Evolutionary conservation across 2,797 vertebrate genomes (phyloP), one percentile per base, ranked within the genome.

Genomic region (Lophius americanus): DNA sequence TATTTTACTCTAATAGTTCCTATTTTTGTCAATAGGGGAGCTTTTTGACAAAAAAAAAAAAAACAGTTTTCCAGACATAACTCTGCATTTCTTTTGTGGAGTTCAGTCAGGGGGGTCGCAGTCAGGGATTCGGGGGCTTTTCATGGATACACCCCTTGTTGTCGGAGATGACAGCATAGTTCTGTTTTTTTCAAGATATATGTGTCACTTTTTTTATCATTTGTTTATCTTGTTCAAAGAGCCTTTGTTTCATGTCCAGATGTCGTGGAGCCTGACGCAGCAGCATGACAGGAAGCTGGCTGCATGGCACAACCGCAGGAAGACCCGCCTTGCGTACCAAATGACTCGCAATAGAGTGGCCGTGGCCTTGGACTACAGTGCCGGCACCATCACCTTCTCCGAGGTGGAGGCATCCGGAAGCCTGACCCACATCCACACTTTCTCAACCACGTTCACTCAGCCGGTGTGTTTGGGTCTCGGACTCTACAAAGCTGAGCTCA

Each of bases 191-290:
- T 41, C 8, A 41, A 41, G 9, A 1, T 1, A 23, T 23, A 23
- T 23, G 23, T 23, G 23, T 23, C 23, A 23, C 23, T 1, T 23
- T 23, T 23, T 23, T 23, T 23, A 23, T 23, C 23, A 23, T 23
- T 23, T 23, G 23, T 23, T 37, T 6, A 23, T 9, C 4, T 12
- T 14, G 5, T 43, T 43, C 54, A 33, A 54, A 51, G 38, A 11
- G 1, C 9, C 4, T 65, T 4, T 33, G 12, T 58, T 52, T 0
- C 35, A 68, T 43, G 0, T 38, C 3, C 75, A 93, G 93, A 73
- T 92, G 13, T 94, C 92, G 0, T 94, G 93, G 92, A 94, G 92
- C 62, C 58, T 94, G 81, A 93, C 92, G 2, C 92, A 92, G 77
- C 93, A 94, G 60, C 92, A 88, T 0, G 88, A 93, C 85, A 83